Evolutionary conservation across 2,113 vertebrate genomes (phyloP).

Genomic region (Apodemus sylvaticus): DNA sequence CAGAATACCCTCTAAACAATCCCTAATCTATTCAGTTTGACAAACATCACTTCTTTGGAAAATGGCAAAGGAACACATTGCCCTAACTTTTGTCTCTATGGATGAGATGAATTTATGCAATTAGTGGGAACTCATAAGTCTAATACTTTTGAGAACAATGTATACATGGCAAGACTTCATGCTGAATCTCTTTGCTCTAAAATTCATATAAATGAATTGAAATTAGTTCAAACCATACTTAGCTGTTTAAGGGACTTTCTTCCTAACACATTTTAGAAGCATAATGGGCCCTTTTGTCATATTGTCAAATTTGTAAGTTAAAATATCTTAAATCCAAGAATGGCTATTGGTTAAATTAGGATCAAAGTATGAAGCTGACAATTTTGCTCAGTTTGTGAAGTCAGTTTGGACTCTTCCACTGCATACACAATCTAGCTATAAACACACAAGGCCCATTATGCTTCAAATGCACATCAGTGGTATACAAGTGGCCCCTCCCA

Average conservation of each 20-base stretch:
- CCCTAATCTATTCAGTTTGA: background rate
- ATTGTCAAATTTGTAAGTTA: background rate
- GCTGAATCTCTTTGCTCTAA: background rate
- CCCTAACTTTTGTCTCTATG: background rate
- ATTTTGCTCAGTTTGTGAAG: background rate
- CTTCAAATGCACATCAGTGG: background rate
- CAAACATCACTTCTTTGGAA: background rate
- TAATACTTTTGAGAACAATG: background rate
- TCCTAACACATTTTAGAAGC: background rate
- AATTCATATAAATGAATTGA: background rate
- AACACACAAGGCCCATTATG: background rate
- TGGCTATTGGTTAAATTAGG: background rate
- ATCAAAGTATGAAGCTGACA: background rate
- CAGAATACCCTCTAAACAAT: background rate
- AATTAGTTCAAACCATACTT: background rate
- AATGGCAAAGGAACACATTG: background rate
- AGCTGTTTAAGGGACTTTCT: slow-evolving; percentile 5
- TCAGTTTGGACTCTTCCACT: background rate
- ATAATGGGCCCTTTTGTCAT: background rate
- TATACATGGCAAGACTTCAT: background rate
- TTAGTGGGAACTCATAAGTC: background rate
- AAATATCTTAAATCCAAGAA: slow-evolving; percentile 1
- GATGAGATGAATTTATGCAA: background rate
- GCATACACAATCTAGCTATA: background rate
- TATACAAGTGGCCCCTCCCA: background rate